phyloP scores from a whole-genome alignment of 2,113 vertebrate species.

The Nycticorax nycticorax region DNA sequence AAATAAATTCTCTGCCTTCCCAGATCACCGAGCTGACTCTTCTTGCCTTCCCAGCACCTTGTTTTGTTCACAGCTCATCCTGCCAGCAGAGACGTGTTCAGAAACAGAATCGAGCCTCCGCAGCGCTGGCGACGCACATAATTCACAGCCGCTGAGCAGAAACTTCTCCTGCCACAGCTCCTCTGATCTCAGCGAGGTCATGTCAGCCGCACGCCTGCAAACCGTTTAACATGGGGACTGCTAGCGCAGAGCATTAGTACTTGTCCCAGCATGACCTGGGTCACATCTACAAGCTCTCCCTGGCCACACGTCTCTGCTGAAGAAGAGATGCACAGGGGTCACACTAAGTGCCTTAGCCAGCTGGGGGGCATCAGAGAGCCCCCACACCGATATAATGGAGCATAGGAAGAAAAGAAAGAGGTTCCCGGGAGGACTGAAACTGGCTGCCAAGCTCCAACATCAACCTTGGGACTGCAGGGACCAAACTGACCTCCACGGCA shows the following conservation, averaged over 20 bases:
- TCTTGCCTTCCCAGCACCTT: neutral
- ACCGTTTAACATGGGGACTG: neutral
- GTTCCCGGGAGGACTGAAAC: neutral
- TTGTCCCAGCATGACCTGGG: neutral
- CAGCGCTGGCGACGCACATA: fast-evolving
- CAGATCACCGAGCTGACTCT: neutral
- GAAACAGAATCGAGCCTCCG: neutral
- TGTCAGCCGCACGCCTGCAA: neutral
- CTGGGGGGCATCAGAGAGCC: fast-evolving
- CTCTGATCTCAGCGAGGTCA: neutral
- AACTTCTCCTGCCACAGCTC: neutral
- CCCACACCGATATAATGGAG: neutral
- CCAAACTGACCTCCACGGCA: neutral
- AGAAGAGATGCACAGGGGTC: neutral
- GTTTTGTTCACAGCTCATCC: neutral
- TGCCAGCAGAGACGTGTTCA: neutral
- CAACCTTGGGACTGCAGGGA: neutral
- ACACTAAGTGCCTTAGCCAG: neutral
- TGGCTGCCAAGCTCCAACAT: neutral
- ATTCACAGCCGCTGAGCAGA: neutral
- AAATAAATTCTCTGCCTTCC: neutral
- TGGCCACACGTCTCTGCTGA: neutral
- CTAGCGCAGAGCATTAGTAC: neutral
- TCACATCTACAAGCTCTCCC: neutral
- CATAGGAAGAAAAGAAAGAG: neutral